Conservation (phyloP, 2,113 vertebrate species). For the Oostethus manadensis region DNA sequence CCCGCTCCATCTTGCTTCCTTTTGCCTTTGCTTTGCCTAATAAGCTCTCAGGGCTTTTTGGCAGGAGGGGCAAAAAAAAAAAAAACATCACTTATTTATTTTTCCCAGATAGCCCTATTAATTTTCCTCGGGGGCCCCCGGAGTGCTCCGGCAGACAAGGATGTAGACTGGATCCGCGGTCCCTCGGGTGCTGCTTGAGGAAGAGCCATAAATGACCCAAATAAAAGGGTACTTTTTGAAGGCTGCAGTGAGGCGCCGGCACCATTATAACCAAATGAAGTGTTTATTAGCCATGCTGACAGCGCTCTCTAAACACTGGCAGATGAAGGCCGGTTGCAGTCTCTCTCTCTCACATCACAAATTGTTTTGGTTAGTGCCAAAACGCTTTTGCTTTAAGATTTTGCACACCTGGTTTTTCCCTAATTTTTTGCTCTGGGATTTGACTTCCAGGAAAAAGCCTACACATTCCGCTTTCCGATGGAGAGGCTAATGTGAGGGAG, state of each 20-base stretch:
- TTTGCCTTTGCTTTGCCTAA: conserved; percentile 53
- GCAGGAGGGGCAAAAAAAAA: conserved; percentile 40
- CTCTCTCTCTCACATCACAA: conserved; percentile 56
- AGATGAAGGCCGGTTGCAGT: conserved; percentile 78
- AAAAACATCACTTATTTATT: conserved; percentile 80
- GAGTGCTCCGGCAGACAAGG: conserved; percentile 62
- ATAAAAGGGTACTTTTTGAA: conserved; percentile 78
- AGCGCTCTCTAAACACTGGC: conserved; percentile 71
- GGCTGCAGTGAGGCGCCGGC: conserved; percentile 70
- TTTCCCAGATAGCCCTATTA: conserved; percentile 79
- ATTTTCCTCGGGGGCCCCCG: conserved; percentile 71
- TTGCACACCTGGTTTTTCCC: conserved; percentile 44
- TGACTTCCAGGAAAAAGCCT: background rate
- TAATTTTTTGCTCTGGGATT: conserved; percentile 15
- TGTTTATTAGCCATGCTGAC: conserved; percentile 80
- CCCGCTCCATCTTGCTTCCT: conserved; percentile 47
- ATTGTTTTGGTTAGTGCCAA: conserved; percentile 29
- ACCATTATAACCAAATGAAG: conserved; percentile 81
- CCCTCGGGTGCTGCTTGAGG: conserved; percentile 73
- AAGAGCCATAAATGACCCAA: conserved; percentile 81
- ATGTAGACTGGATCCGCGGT: conserved; percentile 70
- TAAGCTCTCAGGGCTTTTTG: conserved; percentile 75
- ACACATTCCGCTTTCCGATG: conserved; percentile 35
- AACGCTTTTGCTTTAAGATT: conserved; percentile 39
- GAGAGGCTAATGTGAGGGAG: conserved; percentile 42